Evolutionary conservation across 1,140 invertebrate species (phyloP), one percentile per base, ranked within the genome.

Genomic region (Wiebesia pumilae): DNA sequence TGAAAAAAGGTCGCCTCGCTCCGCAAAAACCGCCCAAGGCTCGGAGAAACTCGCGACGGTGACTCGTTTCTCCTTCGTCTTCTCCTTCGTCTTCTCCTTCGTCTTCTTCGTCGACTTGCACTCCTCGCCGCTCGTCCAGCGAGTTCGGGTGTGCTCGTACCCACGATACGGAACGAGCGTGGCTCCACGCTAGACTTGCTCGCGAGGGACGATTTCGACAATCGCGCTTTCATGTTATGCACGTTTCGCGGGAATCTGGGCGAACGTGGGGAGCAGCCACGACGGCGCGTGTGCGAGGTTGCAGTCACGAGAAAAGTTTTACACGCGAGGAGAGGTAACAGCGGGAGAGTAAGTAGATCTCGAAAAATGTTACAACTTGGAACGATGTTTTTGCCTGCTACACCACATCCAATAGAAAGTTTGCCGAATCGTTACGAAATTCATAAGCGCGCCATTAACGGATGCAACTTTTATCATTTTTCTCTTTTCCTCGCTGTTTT

Each of bases 1-100:
- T 54, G 75, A 40, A 71, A 38, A 62, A 83, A 73, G 16, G 30
- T 82, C 47, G 40, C 65, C 35, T 35, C n/a, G 43, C 51, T 35
- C 14, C 69, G 35, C 69, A 30, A 75, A 83, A 75, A 83, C 75
- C 62, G 51, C 81, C n/a, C 30, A 83, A 58, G 33, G 43, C 47
- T 58, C 12, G 27, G 54, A 62, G 30, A 58, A 54, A 65, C 30
- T 80, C 54, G 54, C 65, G 78, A 62, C 47, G 33, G 30, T 35
- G 27, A 33, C n/a, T 30, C 14, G 6, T 30, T 33, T n/a, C n/a
- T 40, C 40, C n/a, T 73, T 73, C 35, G 19, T 33, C 12, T 33
- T 16, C 19, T 0, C 67, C 9, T 7, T 35, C 16, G 51, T 35
- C 3, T 30, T 35, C 67, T 33, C 19, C 35, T 9, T 54, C 51